Base-by-base conservation (phyloP, 2,888 invertebrate genomes). In the Drosophila heteroneura region DNA sequence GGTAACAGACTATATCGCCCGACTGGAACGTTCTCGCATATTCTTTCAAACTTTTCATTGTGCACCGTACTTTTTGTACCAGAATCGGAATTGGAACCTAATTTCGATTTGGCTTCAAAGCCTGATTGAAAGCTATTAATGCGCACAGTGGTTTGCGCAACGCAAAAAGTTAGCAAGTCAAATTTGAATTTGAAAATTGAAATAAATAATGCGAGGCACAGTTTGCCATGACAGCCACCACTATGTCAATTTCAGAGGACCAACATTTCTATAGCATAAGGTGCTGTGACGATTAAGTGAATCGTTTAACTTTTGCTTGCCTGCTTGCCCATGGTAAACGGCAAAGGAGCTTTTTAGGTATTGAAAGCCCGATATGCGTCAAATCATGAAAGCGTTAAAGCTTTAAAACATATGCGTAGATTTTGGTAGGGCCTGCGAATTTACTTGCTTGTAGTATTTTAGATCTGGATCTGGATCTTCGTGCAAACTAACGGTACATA, bases 401-500 rank as follows among this genome's bases (percentile, higher is more conserved):
- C 44, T 22, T 22, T 7, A 14, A 22, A 22, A n/a, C 6, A 12
- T 5, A 22, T 44, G 44, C 14, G 6, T 2, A 14, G 2, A 22
- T 22, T 47, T 47, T 26, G 7, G 47, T 22, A 47, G 16, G 14
- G 14, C 22, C 7, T 22, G 47, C 14, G 7, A 22, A 14, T 22
- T 47, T 14, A 3, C 22, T 47, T 22, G 47, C 22, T 9, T 7
- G 14, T 5, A 5, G 47, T 16, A 26, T 26, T 47, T 16, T 16
- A 26, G 47, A 26, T 5, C 6, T 28, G 28, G 19, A 26, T 26
- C 26, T 26, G 28, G 28, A 28, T 28, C 19, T 28, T 28, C 19
- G 51, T 28, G 26, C 22, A 22, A 3, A 44, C 22, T 22, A 44
- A 44, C 22, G 47, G 47, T 22, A 77, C 88, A 65, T 70, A 98